Evolutionary conservation across 2,888 invertebrate species (phyloP), one percentile per base, ranked within the genome.

Genomic region (Netelia melanura): DNA sequence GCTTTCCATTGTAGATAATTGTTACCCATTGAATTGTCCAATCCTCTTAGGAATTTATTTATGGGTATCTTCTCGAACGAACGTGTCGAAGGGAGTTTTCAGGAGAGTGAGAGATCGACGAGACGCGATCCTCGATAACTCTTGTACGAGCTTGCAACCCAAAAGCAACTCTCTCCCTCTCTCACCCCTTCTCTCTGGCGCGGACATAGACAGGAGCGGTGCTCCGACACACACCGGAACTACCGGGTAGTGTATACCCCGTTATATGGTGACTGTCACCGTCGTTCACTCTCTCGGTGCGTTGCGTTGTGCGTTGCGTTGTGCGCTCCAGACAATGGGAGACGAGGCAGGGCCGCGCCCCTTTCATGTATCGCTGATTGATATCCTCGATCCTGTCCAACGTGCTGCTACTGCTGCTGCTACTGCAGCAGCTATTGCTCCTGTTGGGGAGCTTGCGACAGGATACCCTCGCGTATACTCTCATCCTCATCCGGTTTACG

Each of bases 291-390:
- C 78, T 78, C 70, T 82, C 79, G 71, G 56, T 85, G 90, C 84
- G 84, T 48, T 48, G 21, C 58, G 17, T 58, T 58, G 54, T 54
- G 58, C 58, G 58, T 58, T 82, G 79, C 85, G 79, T 82, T 82
- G 82, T 78, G 84, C 89, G 80, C 88, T 84, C 83, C 91, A 91
- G 91, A 91, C 91, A 91, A 91, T 90, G 89, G 90, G 89, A 89
- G 91, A 90, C 90, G 90, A 88, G 89, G 88, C 86, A 88, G 89
- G 87, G 88, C 90, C 90, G 90, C 88, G 91, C 91, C 91, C 91
- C 91, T 91, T 91, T 90, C 91, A 88, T 91, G 91, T 91, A 91
- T 88, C 90, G 72, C 90, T 91, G 90, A 91, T 90, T 91, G 91
- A 91, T 91, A 90, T 90, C 90, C 91, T 88, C 87, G 88, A 88